Base-by-base conservation (phyloP, 2,113 vertebrate genomes). In the Forbesichthys papilliferus region DNA sequence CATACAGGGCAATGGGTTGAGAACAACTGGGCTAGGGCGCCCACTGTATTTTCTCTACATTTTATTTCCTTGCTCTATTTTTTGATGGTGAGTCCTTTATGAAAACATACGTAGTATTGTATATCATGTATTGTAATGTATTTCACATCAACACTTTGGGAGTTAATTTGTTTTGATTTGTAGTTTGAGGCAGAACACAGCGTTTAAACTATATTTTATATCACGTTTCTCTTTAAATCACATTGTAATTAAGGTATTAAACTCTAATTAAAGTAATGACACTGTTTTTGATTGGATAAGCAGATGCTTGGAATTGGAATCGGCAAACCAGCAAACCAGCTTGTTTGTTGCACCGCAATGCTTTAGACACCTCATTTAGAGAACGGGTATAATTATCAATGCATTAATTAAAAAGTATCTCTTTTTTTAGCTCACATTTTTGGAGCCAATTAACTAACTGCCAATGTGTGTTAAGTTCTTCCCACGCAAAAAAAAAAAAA, bases 381-480 rank as follows among this genome's bases (percentile, higher is more conserved):
- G 52, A 56, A 49, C 68, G 52, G 65, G 56, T 33, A 46, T 49
- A 9, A 82, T 86, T 80, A 78, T 68, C 76, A 66, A n/a, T 33
- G 52, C 61, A 77, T 63, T 72, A 52, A 86, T 83, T 81, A 81
- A 81, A 78, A 74, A 5, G 71, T 74, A 70, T 64, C 66, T 49
- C 54, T 62, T 66, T 16, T 6, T 16, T 54, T 59, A 36, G 58
- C 75, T 69, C 16, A 57, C 71, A 60, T 78, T 83, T 67, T 66
- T 34, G 59, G 1, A 65, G 64, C 64, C 62, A 79, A 61, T 83
- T 77, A 42, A 14, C 36, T 14, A 61, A 0, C 9, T 33, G 20
- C 16, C 55, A 56, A 48, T 47, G 61, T 69, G 75, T 56, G 11
- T 52, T 52, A 14, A 3, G 49, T 12, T 52, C 11, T 52, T 52